phyloP scores from a whole-genome alignment of 1,140 invertebrate species.

The Cepaea nemoralis region DNA sequence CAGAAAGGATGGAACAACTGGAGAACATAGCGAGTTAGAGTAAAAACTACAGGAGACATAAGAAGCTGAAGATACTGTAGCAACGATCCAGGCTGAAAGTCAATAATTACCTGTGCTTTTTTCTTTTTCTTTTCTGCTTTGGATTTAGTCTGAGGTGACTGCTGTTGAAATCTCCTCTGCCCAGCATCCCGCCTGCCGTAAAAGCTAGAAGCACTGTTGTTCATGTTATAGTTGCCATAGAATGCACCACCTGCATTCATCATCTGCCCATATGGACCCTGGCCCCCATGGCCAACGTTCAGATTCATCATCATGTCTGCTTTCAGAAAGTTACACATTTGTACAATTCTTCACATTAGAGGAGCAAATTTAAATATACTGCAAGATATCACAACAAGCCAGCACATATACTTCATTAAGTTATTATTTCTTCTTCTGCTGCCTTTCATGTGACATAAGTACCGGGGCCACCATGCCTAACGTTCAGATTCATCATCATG shows the following conservation, averaged over 20 bases:
- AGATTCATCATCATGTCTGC: conserved; percentile 24
- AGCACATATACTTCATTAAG: too few species aligned
- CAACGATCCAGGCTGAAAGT: too few species aligned
- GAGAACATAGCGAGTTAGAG: too few species aligned
- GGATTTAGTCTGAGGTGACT: neutral
- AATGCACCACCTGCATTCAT: neutral
- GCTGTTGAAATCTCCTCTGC: neutral
- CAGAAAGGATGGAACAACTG: too few species aligned
- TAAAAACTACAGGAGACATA: too few species aligned
- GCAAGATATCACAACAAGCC: too few species aligned
- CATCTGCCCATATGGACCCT: neutral
- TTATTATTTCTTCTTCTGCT: too few species aligned
- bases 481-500: conserved; percentile 22
- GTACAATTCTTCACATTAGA: neutral
- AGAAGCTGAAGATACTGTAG: too few species aligned
- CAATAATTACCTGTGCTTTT: conserved; percentile 11
- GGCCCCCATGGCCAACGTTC: neutral
- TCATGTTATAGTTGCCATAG: conserved; percentile 8
- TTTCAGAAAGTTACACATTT: neutral
- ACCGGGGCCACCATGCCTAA: neutral
- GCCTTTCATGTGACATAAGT: too few species aligned
- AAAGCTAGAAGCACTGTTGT: neutral
- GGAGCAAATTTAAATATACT: too few species aligned
- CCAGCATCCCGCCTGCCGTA: conserved; percentile 3
- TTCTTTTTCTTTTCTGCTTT: neutral